These are phyloP conservation scores for Amyelois transitella DNA, from an alignment of 1,140 invertebrate species.

Conservation along the genomic window DNA sequence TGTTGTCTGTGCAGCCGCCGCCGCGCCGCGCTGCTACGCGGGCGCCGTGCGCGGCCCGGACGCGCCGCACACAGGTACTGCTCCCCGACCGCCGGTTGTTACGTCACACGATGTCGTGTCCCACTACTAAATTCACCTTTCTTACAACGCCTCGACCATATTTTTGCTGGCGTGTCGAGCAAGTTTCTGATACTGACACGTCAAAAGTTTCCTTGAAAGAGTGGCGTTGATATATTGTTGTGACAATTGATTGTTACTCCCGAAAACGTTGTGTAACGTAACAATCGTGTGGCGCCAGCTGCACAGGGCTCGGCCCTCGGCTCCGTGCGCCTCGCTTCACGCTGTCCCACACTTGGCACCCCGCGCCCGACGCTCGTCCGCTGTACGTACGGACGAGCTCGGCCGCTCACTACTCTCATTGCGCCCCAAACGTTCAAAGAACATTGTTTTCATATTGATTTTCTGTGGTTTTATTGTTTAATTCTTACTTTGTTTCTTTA, in stretches of 20 bases:
- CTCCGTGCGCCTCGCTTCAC: neutral
- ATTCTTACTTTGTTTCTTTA: neutral
- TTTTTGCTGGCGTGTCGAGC: no score
- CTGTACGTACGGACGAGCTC: neutral
- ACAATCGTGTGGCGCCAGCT: no score
- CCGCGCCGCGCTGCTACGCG: conserved; percentile 75
- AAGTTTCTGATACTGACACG: no score
- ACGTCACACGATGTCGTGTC: no score
- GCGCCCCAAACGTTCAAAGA: neutral
- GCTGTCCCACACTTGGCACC: neutral
- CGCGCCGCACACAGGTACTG: conserved; percentile 84
- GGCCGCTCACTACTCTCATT: neutral
- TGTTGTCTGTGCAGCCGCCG: neutral
- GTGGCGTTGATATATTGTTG: no score
- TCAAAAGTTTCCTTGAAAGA: no score
- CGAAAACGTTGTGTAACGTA: no score
- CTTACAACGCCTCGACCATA: no score
- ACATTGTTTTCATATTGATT: neutral
- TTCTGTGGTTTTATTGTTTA: neutral
- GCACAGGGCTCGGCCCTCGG: neutral
- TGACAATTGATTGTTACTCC: no score
- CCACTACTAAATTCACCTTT: no score
- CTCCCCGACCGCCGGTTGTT: conserved; percentile 4
- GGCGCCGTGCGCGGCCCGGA: conserved; percentile 83
- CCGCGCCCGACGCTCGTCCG: neutral